Conservation (phyloP, 2,113 vertebrate genomes). For the Pseudopipra pipra region DNA sequence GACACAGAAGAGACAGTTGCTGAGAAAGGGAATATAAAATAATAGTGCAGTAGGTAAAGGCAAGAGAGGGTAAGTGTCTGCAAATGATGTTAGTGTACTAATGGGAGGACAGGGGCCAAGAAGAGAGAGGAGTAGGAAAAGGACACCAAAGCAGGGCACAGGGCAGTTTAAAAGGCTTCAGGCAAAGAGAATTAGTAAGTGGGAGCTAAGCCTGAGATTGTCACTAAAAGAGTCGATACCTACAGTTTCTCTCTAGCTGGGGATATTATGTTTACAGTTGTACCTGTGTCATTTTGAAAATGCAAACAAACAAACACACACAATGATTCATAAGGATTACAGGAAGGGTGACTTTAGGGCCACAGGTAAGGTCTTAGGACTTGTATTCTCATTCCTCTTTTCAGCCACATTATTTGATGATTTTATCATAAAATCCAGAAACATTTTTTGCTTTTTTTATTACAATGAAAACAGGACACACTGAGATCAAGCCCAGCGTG, state of each 20-base stretch:
- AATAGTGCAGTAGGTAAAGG: not conserved
- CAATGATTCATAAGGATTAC: not conserved
- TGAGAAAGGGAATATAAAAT: not conserved
- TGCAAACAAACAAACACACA: not conserved
- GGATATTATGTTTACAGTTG: not conserved
- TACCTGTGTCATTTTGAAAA: not conserved
- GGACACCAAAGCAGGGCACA: not conserved
- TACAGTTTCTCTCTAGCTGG: not conserved
- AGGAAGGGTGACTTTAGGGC: not conserved
- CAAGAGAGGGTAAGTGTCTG: not conserved
- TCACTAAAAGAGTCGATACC: not conserved
- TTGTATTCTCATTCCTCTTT: not conserved
- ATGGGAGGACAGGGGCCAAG: not conserved
- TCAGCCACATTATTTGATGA: not conserved
- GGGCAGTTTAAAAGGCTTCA: not conserved
- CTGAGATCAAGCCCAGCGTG: not conserved
- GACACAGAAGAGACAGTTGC: not conserved
- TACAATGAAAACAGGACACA: not conserved
- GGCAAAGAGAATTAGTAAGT: not conserved
- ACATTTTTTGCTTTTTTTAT: not conserved
- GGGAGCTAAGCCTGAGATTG: not conserved
- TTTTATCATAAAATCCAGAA: not conserved
- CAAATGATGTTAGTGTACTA: not conserved
- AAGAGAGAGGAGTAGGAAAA: not conserved
- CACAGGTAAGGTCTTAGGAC: not conserved